phyloP scores from a whole-genome alignment of 2,888 invertebrate species.

The Agrochola lota region DNA sequence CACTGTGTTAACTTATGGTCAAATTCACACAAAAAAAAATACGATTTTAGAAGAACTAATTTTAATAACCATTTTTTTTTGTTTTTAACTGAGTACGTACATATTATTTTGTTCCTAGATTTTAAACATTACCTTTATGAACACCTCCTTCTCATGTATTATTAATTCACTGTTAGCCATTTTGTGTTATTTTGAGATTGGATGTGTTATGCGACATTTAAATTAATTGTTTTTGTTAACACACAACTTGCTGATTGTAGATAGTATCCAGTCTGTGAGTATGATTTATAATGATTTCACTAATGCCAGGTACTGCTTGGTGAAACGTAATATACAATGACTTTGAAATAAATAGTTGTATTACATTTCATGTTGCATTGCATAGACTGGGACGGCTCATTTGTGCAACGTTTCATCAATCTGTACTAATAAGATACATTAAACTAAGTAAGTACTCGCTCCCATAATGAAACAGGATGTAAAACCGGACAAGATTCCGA shows the following conservation, averaged over 20 bases:
- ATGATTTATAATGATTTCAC: not conserved
- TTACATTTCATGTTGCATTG: not conserved
- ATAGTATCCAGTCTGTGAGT: not conserved
- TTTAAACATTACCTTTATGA: not conserved
- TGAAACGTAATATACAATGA: not conserved
- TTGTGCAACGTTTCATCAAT: too few relatives aligned
- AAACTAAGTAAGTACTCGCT: not conserved
- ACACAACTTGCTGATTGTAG: not conserved
- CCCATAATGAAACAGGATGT: conserved; percentile 90
- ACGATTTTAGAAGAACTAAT: not conserved
- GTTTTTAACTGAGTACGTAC: not conserved
- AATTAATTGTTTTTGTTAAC: not conserved
- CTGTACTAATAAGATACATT: too few relatives aligned
- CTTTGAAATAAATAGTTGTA: not conserved
- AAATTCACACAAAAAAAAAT: too few relatives aligned
- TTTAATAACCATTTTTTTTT: not conserved
- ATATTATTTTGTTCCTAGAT: not conserved
- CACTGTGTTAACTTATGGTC: not conserved
- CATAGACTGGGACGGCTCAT: not conserved
- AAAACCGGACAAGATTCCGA: conserved; percentile 96
- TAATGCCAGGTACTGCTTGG: not conserved
- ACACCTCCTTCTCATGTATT: not conserved
- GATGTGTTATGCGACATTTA: not conserved
- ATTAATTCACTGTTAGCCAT: not conserved
- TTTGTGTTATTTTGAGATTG: not conserved